Base-by-base conservation (phyloP, 2,797 vertebrate genomes). In the Hephaestus fuliginosus region DNA sequence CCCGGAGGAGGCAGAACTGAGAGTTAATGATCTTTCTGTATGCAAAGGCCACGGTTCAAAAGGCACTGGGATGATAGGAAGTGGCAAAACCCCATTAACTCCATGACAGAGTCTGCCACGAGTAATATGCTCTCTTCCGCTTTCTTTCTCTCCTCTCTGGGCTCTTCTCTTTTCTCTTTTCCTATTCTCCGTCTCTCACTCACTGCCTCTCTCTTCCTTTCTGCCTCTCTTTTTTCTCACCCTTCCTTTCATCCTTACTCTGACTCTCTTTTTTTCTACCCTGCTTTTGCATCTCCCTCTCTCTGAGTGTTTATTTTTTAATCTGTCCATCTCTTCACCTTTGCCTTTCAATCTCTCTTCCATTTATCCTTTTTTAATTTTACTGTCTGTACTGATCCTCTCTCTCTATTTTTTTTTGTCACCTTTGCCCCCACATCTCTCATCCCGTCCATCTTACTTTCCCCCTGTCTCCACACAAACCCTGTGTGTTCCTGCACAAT, bases 1-100 rank as follows among this genome's bases (percentile, higher is more conserved):
- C 77, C 79, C 7, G 63, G 80, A 89, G 87, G 78, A 88, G 81
- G 76, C 79, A 72, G 82, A 86, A 66, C 81, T 43, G 81, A 67
- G 82, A 88, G 91, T 92, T 94, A 93, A 95, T 93, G 87, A 93
- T 93, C 89, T 89, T 89, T 92, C 87, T 90, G 85, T 86, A 92
- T 93, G 91, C 91, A 93, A 89, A 87, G 92, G 87, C 83, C 86
- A 83, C 81, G 86, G 88, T 91, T 91, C 89, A 91, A 86, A 91
- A 91, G 85, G 82, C 90, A 70, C 66, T 15, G 61, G 68, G 70
- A 89, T 80, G 88, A 91, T 88, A 78, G 80, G 78, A 89, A 89
- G 83, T 78, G 85, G 79, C 89, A 87, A 92, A 93, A 92, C 83
- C 88, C 86, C 85, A 93, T 94, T 94, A 91, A 89, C 86, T 86